phyloP scores from a whole-genome alignment of 2,888 invertebrate genomes.

The Clanis bilineata region DNA sequence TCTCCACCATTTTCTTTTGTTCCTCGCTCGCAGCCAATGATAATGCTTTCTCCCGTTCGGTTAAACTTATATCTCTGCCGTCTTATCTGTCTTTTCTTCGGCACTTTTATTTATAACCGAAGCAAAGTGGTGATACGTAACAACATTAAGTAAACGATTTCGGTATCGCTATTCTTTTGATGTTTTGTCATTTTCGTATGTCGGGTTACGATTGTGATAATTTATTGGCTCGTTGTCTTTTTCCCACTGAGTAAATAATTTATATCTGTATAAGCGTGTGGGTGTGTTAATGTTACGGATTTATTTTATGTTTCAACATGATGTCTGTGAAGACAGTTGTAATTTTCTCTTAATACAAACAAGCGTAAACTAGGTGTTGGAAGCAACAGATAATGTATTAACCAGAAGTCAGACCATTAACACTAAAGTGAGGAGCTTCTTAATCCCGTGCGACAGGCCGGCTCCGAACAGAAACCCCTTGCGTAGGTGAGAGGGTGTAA shows the following conservation, averaged over 20 bases:
- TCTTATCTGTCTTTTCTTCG: conserved; percentile 79
- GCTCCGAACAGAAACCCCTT: conserved; percentile 66
- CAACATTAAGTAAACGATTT: conserved; percentile 67
- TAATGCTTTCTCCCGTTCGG: conserved; percentile 80
- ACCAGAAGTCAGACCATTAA: conserved; percentile 66
- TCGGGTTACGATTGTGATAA: conserved; percentile 5
- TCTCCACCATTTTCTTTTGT: conserved; percentile 82
- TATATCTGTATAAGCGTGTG: conserved; percentile 18
- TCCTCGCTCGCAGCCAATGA: conserved; percentile 79
- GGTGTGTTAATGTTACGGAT: conserved; percentile 19
- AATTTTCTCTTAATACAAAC: conserved; percentile 44
- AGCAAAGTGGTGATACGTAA: conserved; percentile 70
- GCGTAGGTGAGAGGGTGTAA: conserved; percentile 80
- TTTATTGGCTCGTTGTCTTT: conserved; percentile 6
- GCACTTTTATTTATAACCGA: conserved; percentile 76
- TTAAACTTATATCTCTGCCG: conserved; percentile 80
- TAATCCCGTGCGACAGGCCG: conserved; percentile 74
- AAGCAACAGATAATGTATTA: conserved; percentile 55
- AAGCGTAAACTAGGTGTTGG: conserved; percentile 49
- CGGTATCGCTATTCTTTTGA: conserved; percentile 49
- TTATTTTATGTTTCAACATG: neutral
- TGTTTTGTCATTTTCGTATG: conserved; percentile 19
- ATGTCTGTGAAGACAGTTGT: too few species aligned
- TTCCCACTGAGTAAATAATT: conserved; percentile 1
- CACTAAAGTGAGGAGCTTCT: conserved; percentile 70